Conservation (phyloP, 2,888 invertebrate genomes). For the Noctua pronuba region DNA sequence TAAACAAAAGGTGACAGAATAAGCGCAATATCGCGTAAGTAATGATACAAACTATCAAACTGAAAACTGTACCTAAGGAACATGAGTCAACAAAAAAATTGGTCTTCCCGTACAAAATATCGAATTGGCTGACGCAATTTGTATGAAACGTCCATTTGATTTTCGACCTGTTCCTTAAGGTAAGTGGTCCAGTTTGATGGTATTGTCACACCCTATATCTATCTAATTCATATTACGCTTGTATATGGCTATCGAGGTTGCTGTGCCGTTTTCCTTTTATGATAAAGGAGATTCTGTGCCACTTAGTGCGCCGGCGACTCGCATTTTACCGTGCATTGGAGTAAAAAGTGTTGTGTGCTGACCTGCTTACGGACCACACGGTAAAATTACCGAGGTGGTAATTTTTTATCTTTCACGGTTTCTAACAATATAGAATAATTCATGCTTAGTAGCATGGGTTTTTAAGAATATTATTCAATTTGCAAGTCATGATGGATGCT, state of each 20-base stretch:
- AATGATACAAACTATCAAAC: not conserved
- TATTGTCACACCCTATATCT: not conserved
- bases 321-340: slow-evolving; percentile 42
- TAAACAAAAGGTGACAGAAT: not conserved
- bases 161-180: not conserved
- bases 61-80: not conserved
- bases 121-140: not conserved
- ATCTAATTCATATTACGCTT: slow-evolving; percentile 15
- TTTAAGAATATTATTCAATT: not conserved
- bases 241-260: slow-evolving; percentile 39
- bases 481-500: not conserved
- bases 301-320: slow-evolving; percentile 27
- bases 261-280: slow-evolving; percentile 43
- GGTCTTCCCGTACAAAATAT: not conserved
- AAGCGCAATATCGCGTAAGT: not conserved
- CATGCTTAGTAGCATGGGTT: not conserved
- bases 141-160: not conserved
- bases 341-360: slow-evolving; percentile 45
- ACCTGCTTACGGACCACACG: slow-evolving; percentile 48
- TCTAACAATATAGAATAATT: slow-evolving; percentile 10
- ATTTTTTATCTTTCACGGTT: slow-evolving; percentile 13
- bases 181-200: not conserved
- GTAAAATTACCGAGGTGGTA: slow-evolving; percentile 32
- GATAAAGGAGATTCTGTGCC: slow-evolving; percentile 44
- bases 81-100: not conserved